Evolutionary conservation across 2,797 vertebrate genomes (phyloP).

Genomic region (Cirrhinus molitorella): DNA sequence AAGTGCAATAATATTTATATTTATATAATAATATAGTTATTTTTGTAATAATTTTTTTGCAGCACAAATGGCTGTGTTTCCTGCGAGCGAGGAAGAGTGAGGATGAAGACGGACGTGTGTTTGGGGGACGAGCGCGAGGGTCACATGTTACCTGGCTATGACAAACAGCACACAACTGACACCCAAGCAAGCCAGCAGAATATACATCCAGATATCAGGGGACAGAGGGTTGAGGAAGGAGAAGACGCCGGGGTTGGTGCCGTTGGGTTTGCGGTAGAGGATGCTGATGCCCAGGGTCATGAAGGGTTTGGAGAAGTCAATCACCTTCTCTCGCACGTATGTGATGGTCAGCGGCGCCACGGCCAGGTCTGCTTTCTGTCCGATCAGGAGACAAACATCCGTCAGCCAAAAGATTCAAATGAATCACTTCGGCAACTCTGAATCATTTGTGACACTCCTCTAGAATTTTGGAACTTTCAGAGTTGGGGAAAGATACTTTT

Average conservation of each 20-base stretch:
- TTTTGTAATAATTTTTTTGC: no score
- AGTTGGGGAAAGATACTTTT: no score
- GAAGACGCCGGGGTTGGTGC: slow-evolving; percentile 62
- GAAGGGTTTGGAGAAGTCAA: slow-evolving; percentile 93
- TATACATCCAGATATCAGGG: slow-evolving; percentile 99
- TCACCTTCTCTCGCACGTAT: slow-evolving; percentile 89
- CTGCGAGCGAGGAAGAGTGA: neutral
- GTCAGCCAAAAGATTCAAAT: neutral
- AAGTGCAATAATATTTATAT: no score
- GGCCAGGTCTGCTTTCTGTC: slow-evolving; percentile 96
- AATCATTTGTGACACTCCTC: neutral
- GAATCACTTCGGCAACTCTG: neutral
- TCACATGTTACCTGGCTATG: slow-evolving; percentile 93
- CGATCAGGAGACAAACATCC: neutral
- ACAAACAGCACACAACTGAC: slow-evolving; percentile 97
- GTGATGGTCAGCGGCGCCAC: slow-evolving; percentile 89
- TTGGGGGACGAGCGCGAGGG: neutral
- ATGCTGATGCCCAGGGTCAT: slow-evolving; percentile 94
- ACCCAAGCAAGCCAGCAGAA: slow-evolving; percentile 99
- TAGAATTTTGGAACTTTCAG: no score
- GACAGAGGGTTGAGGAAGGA: slow-evolving; percentile 89
- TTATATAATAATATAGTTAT: no score
- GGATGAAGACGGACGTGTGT: neutral
- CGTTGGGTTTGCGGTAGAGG: slow-evolving; percentile 90
- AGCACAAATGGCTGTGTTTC: neutral